These are phyloP conservation scores for Drosophila neutralis DNA, from an alignment of 2,888 invertebrate species.

Conservation along the genomic window DNA sequence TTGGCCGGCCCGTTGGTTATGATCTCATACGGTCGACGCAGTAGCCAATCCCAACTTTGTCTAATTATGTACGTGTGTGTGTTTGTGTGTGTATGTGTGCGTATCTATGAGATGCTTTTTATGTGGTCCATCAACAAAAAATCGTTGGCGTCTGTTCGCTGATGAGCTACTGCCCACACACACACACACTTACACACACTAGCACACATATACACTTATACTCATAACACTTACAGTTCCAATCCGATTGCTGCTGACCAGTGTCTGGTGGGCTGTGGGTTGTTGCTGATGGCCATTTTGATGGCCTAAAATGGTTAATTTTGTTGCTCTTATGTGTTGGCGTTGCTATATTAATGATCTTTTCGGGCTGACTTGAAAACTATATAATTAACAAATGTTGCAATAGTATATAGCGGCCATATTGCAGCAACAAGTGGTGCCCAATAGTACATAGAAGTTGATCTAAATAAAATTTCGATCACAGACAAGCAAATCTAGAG, in stretches of 20 bases:
- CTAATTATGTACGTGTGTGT: constrained; percentile 46
- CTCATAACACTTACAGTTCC: constrained; percentile 1
- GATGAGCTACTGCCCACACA: constrained; percentile 57
- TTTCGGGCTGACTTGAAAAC: constrained; percentile 32
- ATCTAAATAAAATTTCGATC: constrained; percentile 26
- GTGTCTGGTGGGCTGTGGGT: constrained; percentile 32
- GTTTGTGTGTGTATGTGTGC: constrained; percentile 19
- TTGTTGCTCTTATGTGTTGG: constrained; percentile 51
- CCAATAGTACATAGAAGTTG: constrained; percentile 16
- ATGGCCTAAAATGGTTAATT: constrained; percentile 21
- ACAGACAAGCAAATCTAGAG: not conserved
- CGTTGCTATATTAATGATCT: constrained; percentile 63
- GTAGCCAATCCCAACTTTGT: constrained; percentile 77
- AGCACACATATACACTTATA: not conserved
- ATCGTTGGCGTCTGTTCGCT: constrained; percentile 47
- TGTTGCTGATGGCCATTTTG: constrained; percentile 68
- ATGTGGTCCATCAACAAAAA: constrained; percentile 55
- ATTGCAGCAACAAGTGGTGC: constrained; percentile 45
- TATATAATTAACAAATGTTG: constrained; percentile 45
- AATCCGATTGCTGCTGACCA: constrained; percentile 32
- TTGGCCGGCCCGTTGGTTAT: constrained; percentile 47
- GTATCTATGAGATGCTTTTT: constrained; percentile 65
- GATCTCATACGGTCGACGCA: constrained; percentile 63
- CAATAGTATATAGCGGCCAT: constrained; percentile 11
- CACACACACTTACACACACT: constrained; percentile 17